Conservation (phyloP, 2,797 vertebrate species). For the Limosa lapponica region DNA sequence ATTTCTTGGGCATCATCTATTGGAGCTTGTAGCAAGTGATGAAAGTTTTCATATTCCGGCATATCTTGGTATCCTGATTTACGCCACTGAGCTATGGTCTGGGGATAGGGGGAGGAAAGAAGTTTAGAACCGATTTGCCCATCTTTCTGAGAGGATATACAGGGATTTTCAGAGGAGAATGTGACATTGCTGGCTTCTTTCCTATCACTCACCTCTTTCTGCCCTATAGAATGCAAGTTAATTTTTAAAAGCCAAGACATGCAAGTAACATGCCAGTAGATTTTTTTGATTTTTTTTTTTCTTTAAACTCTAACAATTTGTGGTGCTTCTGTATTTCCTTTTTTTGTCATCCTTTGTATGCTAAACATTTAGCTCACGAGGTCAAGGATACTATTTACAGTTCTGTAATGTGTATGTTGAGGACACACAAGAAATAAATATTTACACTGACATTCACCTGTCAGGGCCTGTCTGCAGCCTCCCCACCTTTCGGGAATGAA, state of each 20-base stretch:
- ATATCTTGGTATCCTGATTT: conserved; percentile 96
- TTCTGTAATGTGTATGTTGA: background rate
- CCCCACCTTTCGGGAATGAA: background rate
- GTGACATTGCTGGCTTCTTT: background rate
- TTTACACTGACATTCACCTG: background rate
- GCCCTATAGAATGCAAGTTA: background rate
- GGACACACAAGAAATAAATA: background rate
- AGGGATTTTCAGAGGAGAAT: background rate
- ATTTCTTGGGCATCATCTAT: conserved; percentile 96
- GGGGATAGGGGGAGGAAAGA: background rate
- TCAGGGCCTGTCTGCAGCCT: background rate
- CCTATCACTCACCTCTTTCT: background rate
- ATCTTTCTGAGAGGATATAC: background rate
- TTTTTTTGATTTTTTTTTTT: background rate
- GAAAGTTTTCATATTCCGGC: conserved; percentile 95
- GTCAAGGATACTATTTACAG: background rate
- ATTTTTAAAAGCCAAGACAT: background rate
- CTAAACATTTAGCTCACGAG: background rate
- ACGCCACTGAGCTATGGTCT: conserved; percentile 97
- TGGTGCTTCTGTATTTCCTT: background rate
- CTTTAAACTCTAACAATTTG: background rate
- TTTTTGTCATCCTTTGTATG: background rate
- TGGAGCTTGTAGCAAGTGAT: conserved; percentile 93
- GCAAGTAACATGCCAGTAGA: background rate
- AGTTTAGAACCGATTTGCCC: background rate